These are phyloP conservation scores for Glossosoma conforme DNA, from an alignment of 1,140 invertebrate genomes.

Conservation along the genomic window DNA sequence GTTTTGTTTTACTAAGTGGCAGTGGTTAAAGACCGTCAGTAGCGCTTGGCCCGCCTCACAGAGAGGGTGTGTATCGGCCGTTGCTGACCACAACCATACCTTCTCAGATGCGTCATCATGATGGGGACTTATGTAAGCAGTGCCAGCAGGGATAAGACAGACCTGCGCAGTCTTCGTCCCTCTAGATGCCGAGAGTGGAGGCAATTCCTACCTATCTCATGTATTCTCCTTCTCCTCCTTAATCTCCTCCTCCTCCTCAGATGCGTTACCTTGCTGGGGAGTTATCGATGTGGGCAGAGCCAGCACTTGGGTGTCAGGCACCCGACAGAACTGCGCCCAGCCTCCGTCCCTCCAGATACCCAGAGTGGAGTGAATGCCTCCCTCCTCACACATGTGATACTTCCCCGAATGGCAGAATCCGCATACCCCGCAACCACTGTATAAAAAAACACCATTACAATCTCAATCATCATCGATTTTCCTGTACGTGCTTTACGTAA, in stretches of 20 bases:
- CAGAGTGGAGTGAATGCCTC: conserved; percentile 58
- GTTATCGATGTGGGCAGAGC: conserved; percentile 49
- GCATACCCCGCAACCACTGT: conserved; percentile 56
- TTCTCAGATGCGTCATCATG: no score
- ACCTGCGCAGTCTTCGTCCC: conserved; percentile 64
- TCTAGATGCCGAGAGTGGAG: conserved; percentile 60
- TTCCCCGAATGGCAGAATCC: conserved; percentile 53
- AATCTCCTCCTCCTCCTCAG: no score
- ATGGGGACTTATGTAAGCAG: no score
- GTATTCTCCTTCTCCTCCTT: no score
- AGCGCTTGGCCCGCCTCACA: no score
- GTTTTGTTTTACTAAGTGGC: no score
- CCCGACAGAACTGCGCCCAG: conserved; percentile 59
- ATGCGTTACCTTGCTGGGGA: conserved; percentile 52
- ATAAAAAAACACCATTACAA: conserved; percentile 2
- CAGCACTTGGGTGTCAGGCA: conserved; percentile 56
- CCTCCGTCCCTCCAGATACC: conserved; percentile 63
- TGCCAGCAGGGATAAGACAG: no score
- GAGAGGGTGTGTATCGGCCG: no score
- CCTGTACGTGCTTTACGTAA: no score
- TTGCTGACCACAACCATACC: no score
- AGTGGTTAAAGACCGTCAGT: no score
- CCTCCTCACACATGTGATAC: conserved; percentile 57
- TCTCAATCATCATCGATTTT: no score
- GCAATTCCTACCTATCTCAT: conserved; percentile 58